Base-by-base conservation (phyloP, 64 coral and sea anemone genomes). In the Montipora cactus region DNA sequence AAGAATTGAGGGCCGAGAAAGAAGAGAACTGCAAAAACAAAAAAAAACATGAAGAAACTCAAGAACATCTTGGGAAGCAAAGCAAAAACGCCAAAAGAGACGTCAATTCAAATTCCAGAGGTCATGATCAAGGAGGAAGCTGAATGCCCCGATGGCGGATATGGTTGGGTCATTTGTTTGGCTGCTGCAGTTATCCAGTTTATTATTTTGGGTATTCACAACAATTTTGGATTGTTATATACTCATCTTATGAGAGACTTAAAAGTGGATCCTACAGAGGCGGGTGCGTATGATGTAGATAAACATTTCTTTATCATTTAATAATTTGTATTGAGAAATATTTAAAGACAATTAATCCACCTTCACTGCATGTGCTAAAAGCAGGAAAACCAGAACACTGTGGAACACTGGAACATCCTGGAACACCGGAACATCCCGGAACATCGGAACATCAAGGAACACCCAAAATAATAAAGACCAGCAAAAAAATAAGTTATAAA, bases 91-190 rank as follows among this genome's bases (percentile, higher is more conserved):
- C 22, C 67, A 16, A 19, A 70, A 0, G 28, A 23, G 4, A n/a
- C 82, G 66, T 9, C 59, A 48, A 59, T 64, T 9, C 50, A 14
- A 22, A 13, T 72, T 22, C 0, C 6, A 12, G 61, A 64, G 61
- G 61, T 64, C 44, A 18, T 5, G 61, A 12, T 64, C 44, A 18
- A 3, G 4, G 82, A 50, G 46, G 68, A 11, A 5, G 12, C 19
- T 50, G 82, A 86, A 22, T 86, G 82, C 19, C 90, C 90, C 5
- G 90, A 92, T 78, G 90, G 90, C 2, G 90, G 90, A 2, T 92
- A 84, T 19, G 90, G 90, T 13, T 92, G 90, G 90, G 47, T 83
- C 4, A 76, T 92, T 18, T 92, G 90, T 14, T 11, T 62, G 11
- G 90, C 73, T 1, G 90, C 80, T 3, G 73, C 82, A 7, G 37